These are phyloP conservation scores for Nematopogon swammerdamellus DNA, from an alignment of 2,888 invertebrate species.

Conservation along the genomic window DNA sequence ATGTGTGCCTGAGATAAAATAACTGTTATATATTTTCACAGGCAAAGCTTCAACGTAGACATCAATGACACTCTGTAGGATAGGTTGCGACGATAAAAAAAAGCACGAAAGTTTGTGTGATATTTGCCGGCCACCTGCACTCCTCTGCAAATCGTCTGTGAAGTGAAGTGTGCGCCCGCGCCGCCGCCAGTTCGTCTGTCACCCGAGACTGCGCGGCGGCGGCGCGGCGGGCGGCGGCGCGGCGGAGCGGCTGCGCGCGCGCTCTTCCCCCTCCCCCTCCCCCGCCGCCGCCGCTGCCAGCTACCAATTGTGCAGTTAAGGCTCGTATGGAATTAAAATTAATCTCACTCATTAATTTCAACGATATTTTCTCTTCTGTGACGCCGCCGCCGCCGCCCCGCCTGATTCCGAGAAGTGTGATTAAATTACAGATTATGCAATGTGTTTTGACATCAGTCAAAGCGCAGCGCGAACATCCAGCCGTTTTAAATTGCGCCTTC, in stretches of 20 bases:
- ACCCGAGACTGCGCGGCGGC: conserved; percentile 8
- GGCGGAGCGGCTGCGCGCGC: conserved; percentile 1
- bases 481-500: background rate
- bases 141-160: background rate
- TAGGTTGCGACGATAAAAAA: too few relatives aligned
- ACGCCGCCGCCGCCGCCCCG: conserved; percentile 19
- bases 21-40: too few relatives aligned
- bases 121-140: too few relatives aligned
- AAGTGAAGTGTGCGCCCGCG: too few relatives aligned
- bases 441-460: background rate
- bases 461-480: background rate
- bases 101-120: too few relatives aligned
- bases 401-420: conserved; percentile 14
- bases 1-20: too few relatives aligned
- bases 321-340: conserved; percentile 8
- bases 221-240: conserved; percentile 5
- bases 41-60: too few relatives aligned
- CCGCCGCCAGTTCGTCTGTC: conserved; percentile 24
- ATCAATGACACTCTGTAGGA: too few relatives aligned
- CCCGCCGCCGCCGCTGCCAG: conserved; percentile 5
- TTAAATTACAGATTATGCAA: background rate
- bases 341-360: conserved; percentile 25
- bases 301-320: conserved; percentile 15
- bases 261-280: conserved; percentile 1
- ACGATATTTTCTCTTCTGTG: conserved; percentile 18